A percentile compares a stretch with the other conserved stretches of the same genome.
Conservation (phyloP, 1,140 invertebrate genomes). For the Drosophila santomea region DNA sequence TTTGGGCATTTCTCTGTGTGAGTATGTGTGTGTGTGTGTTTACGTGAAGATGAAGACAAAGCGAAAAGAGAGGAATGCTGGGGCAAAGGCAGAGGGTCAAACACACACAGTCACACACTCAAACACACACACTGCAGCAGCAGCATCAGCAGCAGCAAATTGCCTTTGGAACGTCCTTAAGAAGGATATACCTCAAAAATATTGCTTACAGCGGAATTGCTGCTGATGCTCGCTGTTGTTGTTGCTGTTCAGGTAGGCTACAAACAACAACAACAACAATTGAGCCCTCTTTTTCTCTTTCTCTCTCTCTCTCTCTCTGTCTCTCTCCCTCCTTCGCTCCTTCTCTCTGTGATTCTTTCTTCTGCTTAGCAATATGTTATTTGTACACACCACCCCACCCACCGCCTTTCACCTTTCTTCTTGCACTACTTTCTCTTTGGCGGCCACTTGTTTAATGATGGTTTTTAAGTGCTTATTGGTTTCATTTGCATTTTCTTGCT, state of each 20-base stretch:
- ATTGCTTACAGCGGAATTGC: slow-evolving; percentile 57
- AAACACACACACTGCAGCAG: slow-evolving; percentile 25
- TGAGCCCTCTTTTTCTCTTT: background rate
- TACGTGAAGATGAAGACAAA: slow-evolving; percentile 25
- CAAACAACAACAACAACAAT: slow-evolving; percentile 24
- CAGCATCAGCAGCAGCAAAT: slow-evolving; percentile 56
- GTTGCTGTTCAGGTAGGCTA: slow-evolving; percentile 37
- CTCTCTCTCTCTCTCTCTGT: background rate
- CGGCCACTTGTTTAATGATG: slow-evolving; percentile 43
- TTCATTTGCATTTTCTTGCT: background rate
- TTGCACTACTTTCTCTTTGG: slow-evolving; percentile 20
- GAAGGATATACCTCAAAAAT: slow-evolving; percentile 80
- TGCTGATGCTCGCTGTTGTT: slow-evolving; percentile 22
- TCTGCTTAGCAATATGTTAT: slow-evolving; percentile 60
- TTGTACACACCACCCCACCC: slow-evolving; percentile 3
- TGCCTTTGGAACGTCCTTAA: slow-evolving; percentile 85
- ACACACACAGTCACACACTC: slow-evolving; percentile 28
- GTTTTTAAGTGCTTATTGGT: slow-evolving; percentile 13
- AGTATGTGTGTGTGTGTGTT: slow-evolving; percentile 2
- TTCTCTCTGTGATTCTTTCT: slow-evolving; percentile 1
- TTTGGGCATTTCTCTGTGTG: slow-evolving; percentile 1
- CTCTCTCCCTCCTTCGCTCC: too few species aligned
- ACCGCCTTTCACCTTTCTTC: slow-evolving; percentile 11
- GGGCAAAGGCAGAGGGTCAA: slow-evolving; percentile 1
- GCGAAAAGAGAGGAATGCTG: slow-evolving; percentile 40